phyloP scores from a whole-genome alignment of 2,888 invertebrate species.

The Dendrolimus pini region DNA sequence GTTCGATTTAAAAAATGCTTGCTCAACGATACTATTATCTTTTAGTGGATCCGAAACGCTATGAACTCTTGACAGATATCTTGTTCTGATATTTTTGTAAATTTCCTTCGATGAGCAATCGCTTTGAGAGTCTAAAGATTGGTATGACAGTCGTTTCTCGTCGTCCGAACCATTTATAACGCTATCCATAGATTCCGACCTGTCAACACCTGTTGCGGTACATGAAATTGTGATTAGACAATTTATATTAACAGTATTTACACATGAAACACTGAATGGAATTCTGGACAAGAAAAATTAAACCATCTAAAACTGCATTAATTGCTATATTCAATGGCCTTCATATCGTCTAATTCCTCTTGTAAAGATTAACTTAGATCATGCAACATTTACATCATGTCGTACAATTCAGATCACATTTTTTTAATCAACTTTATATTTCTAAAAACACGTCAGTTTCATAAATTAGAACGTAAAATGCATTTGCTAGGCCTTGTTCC shows the following conservation, averaged over 20 bases:
- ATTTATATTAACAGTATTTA: slow-evolving; percentile 32
- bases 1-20: slow-evolving; percentile 52
- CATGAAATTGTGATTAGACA: slow-evolving; percentile 58
- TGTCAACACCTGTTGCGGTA: slow-evolving; percentile 67
- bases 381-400: too few species aligned
- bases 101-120: slow-evolving; percentile 54
- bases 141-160: slow-evolving; percentile 36
- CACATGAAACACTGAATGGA: slow-evolving; percentile 24
- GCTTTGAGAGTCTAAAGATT: slow-evolving; percentile 42
- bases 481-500: too few species aligned
- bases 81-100: slow-evolving; percentile 57
- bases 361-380: background rate
- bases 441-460: too few species aligned
- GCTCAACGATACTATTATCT: slow-evolving; percentile 44
- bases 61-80: slow-evolving; percentile 62
- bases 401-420: too few species aligned
- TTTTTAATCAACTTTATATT: too few species aligned
- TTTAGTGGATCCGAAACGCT: slow-evolving; percentile 49
- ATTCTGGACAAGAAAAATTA: slow-evolving; percentile 1
- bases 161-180: slow-evolving; percentile 44
- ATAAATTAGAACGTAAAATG: too few species aligned
- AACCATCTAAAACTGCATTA: slow-evolving; percentile 4
- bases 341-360: too few species aligned
- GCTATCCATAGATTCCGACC: slow-evolving; percentile 59
- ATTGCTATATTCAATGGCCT: background rate